Evolutionary conservation across 2,888 invertebrate genomes (phyloP).

Genomic region (Escarpia spicata): DNA sequence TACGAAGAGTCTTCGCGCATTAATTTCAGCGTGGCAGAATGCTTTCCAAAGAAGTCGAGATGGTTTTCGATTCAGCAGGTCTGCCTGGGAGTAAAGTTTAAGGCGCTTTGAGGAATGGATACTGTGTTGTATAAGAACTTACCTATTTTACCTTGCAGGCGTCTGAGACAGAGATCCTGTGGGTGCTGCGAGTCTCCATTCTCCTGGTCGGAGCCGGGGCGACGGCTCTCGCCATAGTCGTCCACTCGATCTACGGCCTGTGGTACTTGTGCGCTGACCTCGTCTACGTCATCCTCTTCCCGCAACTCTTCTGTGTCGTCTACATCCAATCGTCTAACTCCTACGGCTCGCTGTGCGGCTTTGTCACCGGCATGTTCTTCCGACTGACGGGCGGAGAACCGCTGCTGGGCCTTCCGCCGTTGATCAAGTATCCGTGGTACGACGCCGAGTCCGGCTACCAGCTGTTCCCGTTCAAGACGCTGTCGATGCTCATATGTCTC

Average conservation of each 20-base stretch:
- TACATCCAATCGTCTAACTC: slow-evolving; percentile 96
- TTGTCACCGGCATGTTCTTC: slow-evolving; percentile 75
- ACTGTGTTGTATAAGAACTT: too few species aligned
- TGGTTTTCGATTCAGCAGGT: too few species aligned
- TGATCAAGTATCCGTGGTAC: slow-evolving; percentile 59
- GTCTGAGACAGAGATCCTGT: slow-evolving; percentile 78
- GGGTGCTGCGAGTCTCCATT: slow-evolving; percentile 88
- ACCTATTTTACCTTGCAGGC: slow-evolving; percentile 21
- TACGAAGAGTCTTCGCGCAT: too few species aligned
- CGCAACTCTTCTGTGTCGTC: slow-evolving; percentile 90
- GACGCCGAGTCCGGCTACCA: slow-evolving; percentile 68
- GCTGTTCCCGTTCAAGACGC: slow-evolving; percentile 93
- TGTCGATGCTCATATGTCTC: slow-evolving; percentile 82
- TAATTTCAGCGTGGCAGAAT: too few species aligned
- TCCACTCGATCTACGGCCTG: slow-evolving; percentile 95
- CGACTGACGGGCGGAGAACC: slow-evolving; percentile 59
- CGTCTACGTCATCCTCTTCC: slow-evolving; percentile 97
- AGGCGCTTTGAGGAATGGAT: too few species aligned
- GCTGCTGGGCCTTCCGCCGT: slow-evolving; percentile 49
- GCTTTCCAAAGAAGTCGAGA: too few species aligned
- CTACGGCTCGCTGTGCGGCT: slow-evolving; percentile 83
- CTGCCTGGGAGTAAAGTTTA: too few species aligned
- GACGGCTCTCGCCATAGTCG: slow-evolving; percentile 94
- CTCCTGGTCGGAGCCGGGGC: slow-evolving; percentile 87
- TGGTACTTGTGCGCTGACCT: slow-evolving; percentile 99